Conservation (phyloP, 2,888 invertebrate species). For the Drosophila sordidula region DNA sequence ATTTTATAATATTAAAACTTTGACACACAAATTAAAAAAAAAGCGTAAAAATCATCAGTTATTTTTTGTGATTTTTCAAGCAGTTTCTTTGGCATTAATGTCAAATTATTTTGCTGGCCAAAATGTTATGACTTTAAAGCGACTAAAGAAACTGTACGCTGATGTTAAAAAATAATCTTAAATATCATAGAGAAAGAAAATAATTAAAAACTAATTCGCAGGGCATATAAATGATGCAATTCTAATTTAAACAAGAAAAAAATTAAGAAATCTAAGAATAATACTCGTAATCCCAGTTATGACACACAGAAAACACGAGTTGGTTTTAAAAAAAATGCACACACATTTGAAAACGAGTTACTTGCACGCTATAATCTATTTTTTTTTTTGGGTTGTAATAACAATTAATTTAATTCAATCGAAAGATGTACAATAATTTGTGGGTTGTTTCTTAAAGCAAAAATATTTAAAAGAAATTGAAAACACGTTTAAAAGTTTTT, state of each 20-base stretch:
- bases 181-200: constrained; percentile 47
- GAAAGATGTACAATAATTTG: constrained; percentile 5
- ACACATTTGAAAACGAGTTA: constrained; percentile 73
- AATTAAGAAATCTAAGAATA: constrained; percentile 26
- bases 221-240: constrained; percentile 47
- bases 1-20: constrained; percentile 85
- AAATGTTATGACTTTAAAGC: constrained; percentile 62
- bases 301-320: constrained; percentile 62
- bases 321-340: constrained; percentile 74
- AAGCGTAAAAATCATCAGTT: constrained; percentile 50
- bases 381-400: constrained; percentile 31
- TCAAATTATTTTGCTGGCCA: constrained; percentile 31
- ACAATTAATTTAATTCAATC: constrained; percentile 9
- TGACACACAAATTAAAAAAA: constrained; percentile 72
- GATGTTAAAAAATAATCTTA: constrained; percentile 42
- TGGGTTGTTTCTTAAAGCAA: constrained; percentile 19
- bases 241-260: constrained; percentile 22
- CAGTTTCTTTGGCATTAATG: constrained; percentile 44
- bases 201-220: constrained; percentile 38
- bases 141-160: constrained; percentile 45
- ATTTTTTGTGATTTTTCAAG: background rate
- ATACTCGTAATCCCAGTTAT: constrained; percentile 36
- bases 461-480: background rate
- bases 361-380: constrained; percentile 64
- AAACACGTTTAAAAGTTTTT: no score